Percentiles rank a stretch among this genome's conserved stretches.
phyloP scores from a whole-genome alignment of 2,797 vertebrate species.

The Malacoraja senta region DNA sequence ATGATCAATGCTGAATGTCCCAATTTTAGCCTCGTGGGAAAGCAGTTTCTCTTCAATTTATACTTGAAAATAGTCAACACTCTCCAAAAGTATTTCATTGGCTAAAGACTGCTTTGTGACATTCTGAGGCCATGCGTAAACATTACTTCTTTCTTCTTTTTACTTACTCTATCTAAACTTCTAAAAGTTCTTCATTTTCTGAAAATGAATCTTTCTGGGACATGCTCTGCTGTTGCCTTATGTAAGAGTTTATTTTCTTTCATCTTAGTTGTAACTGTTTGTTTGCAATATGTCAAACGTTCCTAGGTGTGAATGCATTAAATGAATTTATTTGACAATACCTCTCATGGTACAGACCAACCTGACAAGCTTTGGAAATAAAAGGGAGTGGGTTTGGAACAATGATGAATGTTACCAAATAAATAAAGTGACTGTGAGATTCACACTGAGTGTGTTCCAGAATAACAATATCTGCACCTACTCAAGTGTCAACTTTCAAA shows the following conservation, averaged over 20 bases:
- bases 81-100: neutral
- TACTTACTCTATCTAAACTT: neutral
- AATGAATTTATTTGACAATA: slow-evolving; percentile 1
- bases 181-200: neutral
- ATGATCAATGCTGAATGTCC: too few relatives aligned
- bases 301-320: neutral
- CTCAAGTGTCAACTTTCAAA: neutral
- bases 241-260: slow-evolving; percentile 6
- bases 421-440: neutral
- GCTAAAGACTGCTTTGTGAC: neutral
- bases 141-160: neutral
- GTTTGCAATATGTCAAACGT: neutral
- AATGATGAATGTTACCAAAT: neutral
- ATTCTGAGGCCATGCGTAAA: neutral
- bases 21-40: too few relatives aligned
- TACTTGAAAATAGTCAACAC: neutral
- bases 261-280: neutral
- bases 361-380: neutral
- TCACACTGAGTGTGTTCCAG: neutral
- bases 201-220: neutral
- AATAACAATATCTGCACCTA: neutral
- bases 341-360: neutral
- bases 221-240: neutral
- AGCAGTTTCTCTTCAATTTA: too few relatives aligned
- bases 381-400: neutral